Percentiles rank a stretch among this genome's conserved stretches.
These are phyloP conservation scores for Sylvicola fuscatus DNA, from an alignment of 2,888 invertebrate species.

Conservation along the genomic window DNA sequence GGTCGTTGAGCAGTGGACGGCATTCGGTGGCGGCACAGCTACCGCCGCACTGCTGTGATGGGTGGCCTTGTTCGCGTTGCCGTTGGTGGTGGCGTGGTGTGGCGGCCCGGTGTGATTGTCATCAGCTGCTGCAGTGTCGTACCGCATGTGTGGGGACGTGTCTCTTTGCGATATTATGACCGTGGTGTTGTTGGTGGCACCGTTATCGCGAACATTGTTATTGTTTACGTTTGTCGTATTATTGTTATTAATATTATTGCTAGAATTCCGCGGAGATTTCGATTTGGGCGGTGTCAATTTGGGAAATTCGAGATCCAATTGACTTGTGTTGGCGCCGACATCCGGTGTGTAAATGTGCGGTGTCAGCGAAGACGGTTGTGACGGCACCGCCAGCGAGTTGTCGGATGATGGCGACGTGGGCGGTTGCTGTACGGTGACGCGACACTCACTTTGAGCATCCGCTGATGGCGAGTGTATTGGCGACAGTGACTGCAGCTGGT, in stretches of 20 bases:
- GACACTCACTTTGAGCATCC: constrained; percentile 8
- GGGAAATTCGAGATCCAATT: constrained; percentile 23
- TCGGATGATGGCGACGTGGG: constrained; percentile 11
- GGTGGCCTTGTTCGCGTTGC: no score
- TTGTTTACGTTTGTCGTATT: constrained; percentile 2
- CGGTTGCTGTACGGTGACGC: constrained; percentile 4
- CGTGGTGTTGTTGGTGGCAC: constrained; percentile 1
- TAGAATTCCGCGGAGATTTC: constrained; percentile 14
- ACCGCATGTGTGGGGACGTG: constrained; percentile 4
- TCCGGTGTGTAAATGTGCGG: constrained; percentile 7
- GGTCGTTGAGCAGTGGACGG: no score
- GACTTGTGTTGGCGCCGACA: constrained; percentile 16
- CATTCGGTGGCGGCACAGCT: no score
- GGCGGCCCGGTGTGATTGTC: no score
- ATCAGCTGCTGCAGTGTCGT: no score
- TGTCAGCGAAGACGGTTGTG: constrained; percentile 4
- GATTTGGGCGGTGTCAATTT: constrained; percentile 25
- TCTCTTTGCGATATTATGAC: constrained; percentile 1
- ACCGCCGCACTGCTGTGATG: no score
- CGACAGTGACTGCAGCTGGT: constrained; percentile 9
- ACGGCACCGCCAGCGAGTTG: background rate
- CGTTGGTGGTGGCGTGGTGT: no score
- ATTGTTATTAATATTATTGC: constrained; percentile 8
- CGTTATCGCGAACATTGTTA: constrained; percentile 2
- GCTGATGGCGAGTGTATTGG: constrained; percentile 10